Conservation (phyloP, 2,797 vertebrate genomes). For the Pseudocheirus occidentalis region DNA sequence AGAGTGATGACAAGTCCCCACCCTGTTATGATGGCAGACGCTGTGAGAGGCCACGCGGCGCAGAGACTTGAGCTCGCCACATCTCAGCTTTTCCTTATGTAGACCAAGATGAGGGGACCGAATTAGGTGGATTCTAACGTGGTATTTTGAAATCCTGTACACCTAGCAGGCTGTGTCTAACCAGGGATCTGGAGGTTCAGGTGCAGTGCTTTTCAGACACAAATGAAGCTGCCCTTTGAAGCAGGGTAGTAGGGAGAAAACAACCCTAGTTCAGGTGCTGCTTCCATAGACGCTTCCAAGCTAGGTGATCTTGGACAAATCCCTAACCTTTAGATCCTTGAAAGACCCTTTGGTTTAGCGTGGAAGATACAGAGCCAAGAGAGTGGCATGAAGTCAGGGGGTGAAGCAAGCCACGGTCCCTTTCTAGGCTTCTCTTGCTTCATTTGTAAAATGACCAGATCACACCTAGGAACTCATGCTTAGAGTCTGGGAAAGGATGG, state of each 20-base stretch:
- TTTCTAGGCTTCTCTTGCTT: neutral
- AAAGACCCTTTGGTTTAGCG: neutral
- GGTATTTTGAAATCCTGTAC: neutral
- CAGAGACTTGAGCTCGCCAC: neutral
- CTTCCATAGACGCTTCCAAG: neutral
- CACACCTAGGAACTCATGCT: neutral
- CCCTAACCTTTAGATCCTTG: neutral
- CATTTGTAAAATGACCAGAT: neutral
- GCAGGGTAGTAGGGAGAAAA: no score
- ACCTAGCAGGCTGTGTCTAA: neutral
- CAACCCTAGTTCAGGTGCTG: neutral
- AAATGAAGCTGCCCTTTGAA: neutral
- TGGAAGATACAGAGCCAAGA: neutral
- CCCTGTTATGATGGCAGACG: neutral
- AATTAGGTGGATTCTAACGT: neutral
- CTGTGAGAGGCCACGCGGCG: neutral
- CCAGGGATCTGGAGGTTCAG: neutral
- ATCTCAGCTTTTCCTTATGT: neutral
- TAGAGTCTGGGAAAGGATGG: neutral
- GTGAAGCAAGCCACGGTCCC: neutral
- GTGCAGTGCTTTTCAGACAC: neutral
- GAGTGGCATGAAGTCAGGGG: neutral
- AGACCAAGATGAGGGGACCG: neutral
- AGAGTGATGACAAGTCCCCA: neutral
- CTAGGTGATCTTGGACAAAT: neutral